Conservation (phyloP, 2,113 vertebrate genomes). For the Microtus richardsoni region DNA sequence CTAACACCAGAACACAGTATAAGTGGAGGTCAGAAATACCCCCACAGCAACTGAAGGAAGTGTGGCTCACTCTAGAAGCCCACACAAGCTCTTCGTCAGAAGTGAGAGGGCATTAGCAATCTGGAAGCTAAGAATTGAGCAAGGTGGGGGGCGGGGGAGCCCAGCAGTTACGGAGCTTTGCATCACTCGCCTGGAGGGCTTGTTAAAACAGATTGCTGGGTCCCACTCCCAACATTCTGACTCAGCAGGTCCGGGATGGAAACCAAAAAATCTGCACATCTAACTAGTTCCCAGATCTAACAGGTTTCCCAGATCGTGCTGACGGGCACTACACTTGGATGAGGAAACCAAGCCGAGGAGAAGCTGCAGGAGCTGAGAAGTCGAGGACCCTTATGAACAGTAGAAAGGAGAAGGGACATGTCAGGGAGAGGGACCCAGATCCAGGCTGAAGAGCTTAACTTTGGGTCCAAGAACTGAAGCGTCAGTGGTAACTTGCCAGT, state of each 20-base stretch:
- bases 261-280: constrained; percentile 1
- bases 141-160: neutral
- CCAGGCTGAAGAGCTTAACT: neutral
- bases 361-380: neutral
- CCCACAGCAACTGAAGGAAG: neutral
- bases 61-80: neutral
- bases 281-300: neutral
- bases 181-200: neutral
- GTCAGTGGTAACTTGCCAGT: neutral
- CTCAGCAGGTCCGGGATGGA: neutral
- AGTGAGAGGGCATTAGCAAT: neutral
- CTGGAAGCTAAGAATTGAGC: neutral
- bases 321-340: neutral
- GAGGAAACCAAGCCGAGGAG: neutral
- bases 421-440: neutral
- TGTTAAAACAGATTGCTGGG: neutral
- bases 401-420: neutral
- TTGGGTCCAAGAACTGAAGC: neutral
- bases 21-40: neutral
- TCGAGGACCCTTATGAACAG: neutral
- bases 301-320: neutral
- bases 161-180: neutral
- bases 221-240: constrained; percentile 11
- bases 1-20: neutral
- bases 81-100: neutral